Base-by-base conservation (phyloP, 2,113 vertebrate species). In the Sylvietta virens region DNA sequence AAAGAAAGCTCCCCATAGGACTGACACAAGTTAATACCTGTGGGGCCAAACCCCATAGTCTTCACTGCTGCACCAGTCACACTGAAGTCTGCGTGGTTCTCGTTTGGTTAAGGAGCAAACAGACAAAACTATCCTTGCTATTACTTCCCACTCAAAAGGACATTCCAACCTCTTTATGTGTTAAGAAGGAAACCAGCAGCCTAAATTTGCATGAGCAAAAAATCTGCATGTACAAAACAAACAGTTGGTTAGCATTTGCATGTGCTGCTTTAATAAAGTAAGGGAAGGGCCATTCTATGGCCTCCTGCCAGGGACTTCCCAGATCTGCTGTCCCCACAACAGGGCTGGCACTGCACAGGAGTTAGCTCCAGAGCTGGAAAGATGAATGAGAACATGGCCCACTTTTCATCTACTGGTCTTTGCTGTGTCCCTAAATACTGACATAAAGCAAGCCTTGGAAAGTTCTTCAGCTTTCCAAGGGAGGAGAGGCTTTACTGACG, bases 161-260 rank as follows among this genome's bases (percentile, higher is more conserved):
- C n/a, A 30, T 64, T 83, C 65, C 57, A 64, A 5, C 26, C 40
- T 67, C 82, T 77, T 66, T 33, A 22, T 7, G 30, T 4, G 44
- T 42, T 61, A 67, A 1, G 4, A 83, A 65, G 65, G 40, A 92
- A 94, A 86, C 28, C n/a, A 72, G n/a, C 37, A 45, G 64, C 15
- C 48, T 71, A 39, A 69, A 90, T 96, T 86, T 93, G 90, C 80
- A 90, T 88, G 35, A 61, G 40, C n/a, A 88, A 81, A 95, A 95
- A 93, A 67, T 93, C 71, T 84, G 76, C 90, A 90, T 76, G n/a
- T 81, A 23, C 51, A 88, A 93, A 94, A 90, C 11, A 81, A 94
- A 94, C n/a, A 77, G 64, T 30, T 64, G 57, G 86, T 53, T 65
- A 86, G 28, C 53, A 71, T 95, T 94, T 93, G 77, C 86, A 92